A percentile compares a stretch with the other conserved stretches of the same genome.
Evolutionary conservation across 2,797 vertebrate genomes (phyloP).

Genomic region (Pantherophis alleghaniensis): DNA sequence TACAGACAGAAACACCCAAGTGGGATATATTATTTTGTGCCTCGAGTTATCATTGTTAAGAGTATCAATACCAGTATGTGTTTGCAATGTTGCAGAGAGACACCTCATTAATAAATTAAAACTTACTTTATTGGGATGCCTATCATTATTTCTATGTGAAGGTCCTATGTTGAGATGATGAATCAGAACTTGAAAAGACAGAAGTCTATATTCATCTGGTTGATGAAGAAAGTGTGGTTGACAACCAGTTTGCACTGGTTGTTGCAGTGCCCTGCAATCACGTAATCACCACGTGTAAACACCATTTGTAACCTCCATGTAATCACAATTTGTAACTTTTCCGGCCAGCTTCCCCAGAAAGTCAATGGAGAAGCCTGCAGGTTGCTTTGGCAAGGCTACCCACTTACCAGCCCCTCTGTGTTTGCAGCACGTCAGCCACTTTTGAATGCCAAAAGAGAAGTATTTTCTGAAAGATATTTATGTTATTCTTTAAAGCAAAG

Average conservation of each 20-base stretch:
- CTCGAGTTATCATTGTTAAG: neutral
- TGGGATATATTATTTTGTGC: slow-evolving; percentile 14
- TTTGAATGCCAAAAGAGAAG: neutral
- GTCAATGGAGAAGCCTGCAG: neutral
- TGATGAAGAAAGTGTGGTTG: slow-evolving; percentile 24
- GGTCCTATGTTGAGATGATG: slow-evolving; percentile 29
- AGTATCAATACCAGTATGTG: neutral
- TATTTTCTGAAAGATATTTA: neutral
- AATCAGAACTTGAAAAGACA: slow-evolving; percentile 40
- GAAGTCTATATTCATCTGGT: neutral
- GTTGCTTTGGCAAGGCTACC: neutral
- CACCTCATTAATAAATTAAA: slow-evolving; percentile 18
- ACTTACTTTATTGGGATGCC: slow-evolving; percentile 5
- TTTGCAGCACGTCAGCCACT: neutral
- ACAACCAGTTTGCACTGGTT: neutral
- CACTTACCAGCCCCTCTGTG: neutral
- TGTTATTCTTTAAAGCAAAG: neutral
- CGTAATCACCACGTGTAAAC: neutral
- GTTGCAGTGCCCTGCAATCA: neutral
- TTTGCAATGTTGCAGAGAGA: slow-evolving; percentile 14
- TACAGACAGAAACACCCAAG: neutral
- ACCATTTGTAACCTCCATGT: neutral
- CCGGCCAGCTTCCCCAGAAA: neutral
- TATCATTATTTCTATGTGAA: neutral
- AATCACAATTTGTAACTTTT: too few relatives aligned